phyloP scores from a whole-genome alignment of 2,113 vertebrate genomes.

The Patagioenas fasciata region DNA sequence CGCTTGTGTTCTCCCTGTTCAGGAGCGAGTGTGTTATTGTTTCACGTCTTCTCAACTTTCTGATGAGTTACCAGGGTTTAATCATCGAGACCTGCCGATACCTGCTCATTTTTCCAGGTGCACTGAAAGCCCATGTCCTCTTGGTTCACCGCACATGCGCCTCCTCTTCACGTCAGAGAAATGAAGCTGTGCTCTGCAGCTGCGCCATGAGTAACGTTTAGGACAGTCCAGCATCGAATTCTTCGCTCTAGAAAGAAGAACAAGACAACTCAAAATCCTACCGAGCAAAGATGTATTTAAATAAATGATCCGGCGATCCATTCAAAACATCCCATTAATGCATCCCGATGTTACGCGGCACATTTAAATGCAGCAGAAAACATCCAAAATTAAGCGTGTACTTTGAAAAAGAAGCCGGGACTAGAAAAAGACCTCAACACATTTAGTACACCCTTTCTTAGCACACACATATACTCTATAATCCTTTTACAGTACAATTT shows the following conservation, averaged over 20 bases:
- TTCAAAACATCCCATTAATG: not conserved
- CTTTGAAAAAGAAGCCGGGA: not conserved
- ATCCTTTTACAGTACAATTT: constrained; percentile 28
- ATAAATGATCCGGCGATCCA: not conserved
- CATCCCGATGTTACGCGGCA: not conserved
- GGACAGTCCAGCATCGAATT: not conserved
- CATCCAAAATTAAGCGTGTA: not conserved
- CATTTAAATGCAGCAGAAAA: not conserved
- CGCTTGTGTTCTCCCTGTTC: not conserved
- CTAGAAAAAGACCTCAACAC: not conserved
- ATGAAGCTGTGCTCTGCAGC: not conserved
- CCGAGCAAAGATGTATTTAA: not conserved
- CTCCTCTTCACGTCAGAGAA: constrained; percentile 41
- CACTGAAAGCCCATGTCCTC: constrained; percentile 64
- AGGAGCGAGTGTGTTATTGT: not conserved
- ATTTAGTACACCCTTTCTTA: constrained; percentile 9
- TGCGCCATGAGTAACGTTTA: not conserved
- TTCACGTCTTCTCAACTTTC: not conserved
- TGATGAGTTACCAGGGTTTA: not conserved
- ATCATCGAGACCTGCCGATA: not conserved
- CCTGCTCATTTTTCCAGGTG: constrained; percentile 53
- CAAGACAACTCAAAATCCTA: not conserved
- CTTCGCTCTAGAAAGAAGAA: constrained; percentile 49
- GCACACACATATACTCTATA: not conserved
- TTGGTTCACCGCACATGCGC: constrained; percentile 16